Evolutionary conservation across 1,140 invertebrate species (phyloP), one percentile per base, ranked within the genome.

Genomic region (Triops cancriformis): DNA sequence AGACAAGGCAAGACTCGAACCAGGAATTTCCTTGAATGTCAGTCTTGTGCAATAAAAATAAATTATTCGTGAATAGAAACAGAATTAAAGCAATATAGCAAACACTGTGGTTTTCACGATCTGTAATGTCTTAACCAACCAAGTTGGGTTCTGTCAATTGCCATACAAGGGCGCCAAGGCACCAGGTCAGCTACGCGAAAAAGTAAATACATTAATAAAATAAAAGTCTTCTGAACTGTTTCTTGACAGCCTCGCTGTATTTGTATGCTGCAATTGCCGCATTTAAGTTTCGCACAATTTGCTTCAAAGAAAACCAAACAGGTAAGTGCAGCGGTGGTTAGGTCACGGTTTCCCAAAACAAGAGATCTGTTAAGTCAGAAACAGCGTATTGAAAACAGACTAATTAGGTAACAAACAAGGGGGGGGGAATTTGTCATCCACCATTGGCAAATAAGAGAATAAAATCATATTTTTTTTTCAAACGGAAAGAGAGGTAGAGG

Each of bases 71-170:
- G 2, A 37, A 37, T 4, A 37, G 31, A 7, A 4, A 7, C 7
- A 4, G 2, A 64, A 64, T 18, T 10, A 23, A 64, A 64, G 6
- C 5, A 64, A 64, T 18, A 5, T 18, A 23, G 7, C 6, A 23
- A 23, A 64, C 18, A 14, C 23, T 64, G 51, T 64, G 18, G 18
- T 6, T 64, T 64, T 64, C 51, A 64, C 18, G 14, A 64, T 64
- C 51, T 64, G 51, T 64, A 64, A 64, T 64, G 51, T 64, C 51
- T 64, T 64, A 64, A 64, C 51, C 51, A 64, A 64, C 51, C 51
- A 64, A 64, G 51, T 18, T 64, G 51, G 23, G 18, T 64, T 23
- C 14, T n/a, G 51, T 23, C 23, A 18, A 14, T 64, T 64, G 51
- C 23, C 51, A 64, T 64, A 64, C 51, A 64, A 64, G 10, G 51